A percentile compares a stretch with the other conserved stretches of the same genome.
Conservation (phyloP, 1,140 invertebrate genomes). For the Pachypeltis micranthus region DNA sequence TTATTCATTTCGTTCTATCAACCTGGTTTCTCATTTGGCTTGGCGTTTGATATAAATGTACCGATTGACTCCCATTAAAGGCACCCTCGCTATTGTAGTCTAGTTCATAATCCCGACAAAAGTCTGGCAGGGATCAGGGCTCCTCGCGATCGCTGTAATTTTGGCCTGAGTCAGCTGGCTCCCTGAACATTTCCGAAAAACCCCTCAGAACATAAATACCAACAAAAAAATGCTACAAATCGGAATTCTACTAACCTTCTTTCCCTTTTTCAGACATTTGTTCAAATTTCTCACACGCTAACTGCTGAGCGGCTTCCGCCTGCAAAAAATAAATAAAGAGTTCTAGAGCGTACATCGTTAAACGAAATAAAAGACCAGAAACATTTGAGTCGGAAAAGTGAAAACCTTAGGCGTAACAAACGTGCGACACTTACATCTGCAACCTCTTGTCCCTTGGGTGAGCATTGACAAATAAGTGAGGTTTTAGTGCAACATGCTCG, state of each 20-base stretch:
- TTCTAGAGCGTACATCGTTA: neutral
- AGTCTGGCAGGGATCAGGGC: no score
- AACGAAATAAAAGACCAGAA: neutral
- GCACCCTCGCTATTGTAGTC: no score
- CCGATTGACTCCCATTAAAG: no score
- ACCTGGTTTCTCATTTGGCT: no score
- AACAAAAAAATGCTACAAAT: no score
- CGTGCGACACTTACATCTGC: constrained; percentile 34
- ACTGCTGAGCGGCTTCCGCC: constrained; percentile 84
- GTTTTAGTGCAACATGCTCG: no score
- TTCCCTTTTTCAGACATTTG: constrained; percentile 90
- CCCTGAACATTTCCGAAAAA: no score
- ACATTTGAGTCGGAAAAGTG: neutral
- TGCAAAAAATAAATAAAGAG: constrained; percentile 37
- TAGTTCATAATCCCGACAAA: no score
- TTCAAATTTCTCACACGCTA: constrained; percentile 92
- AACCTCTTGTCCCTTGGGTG: constrained; percentile 34
- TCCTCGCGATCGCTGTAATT: no score
- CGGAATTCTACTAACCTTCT: constrained; percentile 63
- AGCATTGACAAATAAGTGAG: constrained; percentile 5
- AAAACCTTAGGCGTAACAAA: neutral
- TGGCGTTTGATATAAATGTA: no score
- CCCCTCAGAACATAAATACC: neutral
- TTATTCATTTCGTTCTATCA: no score
- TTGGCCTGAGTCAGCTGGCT: no score